Evolutionary conservation across 2,797 vertebrate genomes (phyloP).

Genomic region (Hoplostethus mediterraneus): DNA sequence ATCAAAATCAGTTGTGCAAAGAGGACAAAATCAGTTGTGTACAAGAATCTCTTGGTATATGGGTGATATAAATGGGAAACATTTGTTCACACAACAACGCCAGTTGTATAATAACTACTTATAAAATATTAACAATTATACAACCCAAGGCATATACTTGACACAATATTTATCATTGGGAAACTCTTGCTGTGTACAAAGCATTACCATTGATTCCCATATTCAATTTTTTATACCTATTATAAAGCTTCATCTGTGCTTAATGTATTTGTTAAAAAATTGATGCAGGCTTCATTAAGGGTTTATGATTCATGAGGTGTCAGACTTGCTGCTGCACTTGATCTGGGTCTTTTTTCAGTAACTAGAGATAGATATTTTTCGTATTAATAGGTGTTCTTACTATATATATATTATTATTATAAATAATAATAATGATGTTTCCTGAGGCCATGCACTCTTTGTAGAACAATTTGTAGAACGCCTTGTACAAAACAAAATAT

Average conservation of each 20-base stretch:
- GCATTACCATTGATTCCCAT: neutral
- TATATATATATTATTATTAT: no score
- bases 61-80: neutral
- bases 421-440: no score
- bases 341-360: neutral
- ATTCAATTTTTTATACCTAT: slow-evolving; percentile 1
- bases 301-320: slow-evolving; percentile 19
- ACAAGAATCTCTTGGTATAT: slow-evolving; percentile 1
- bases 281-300: neutral
- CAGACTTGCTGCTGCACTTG: neutral
- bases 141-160: neutral
- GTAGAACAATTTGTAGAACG: no score
- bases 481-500: no score
- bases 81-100: slow-evolving; percentile 3
- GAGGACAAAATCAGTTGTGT: slow-evolving; percentile 26
- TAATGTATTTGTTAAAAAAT: neutral
- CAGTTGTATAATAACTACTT: neutral
- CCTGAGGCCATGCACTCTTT: no score
- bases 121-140: slow-evolving; percentile 18
- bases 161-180: slow-evolving; percentile 1
- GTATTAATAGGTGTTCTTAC: neutral
- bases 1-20: slow-evolving; percentile 34
- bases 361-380: neutral
- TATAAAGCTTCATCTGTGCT: neutral
- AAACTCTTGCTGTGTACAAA: neutral